Evolutionary conservation across 2,797 vertebrate species (phyloP), one percentile per base, ranked within the genome.

Genomic region (Amblyraja radiata): DNA sequence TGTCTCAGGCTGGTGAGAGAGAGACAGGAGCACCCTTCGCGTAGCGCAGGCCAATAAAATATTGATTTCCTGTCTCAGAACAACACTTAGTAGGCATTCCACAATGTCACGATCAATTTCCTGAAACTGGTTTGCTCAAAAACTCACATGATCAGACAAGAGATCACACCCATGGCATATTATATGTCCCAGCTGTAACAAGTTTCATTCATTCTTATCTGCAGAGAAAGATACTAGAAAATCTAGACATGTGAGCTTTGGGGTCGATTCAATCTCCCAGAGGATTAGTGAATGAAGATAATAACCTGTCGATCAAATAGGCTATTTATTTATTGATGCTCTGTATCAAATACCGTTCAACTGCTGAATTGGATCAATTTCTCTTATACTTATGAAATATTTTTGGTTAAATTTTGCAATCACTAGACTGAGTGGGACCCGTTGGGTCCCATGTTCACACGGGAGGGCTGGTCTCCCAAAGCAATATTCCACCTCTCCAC

Each of bases 31-130:
- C 36, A 91, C 10, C 90, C 39, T 54, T 6, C 21, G n/a, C 61
- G 18, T n/a, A 65, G n/a, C 71, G 25, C 68, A 91, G 71, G 36
- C 90, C 90, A 91, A 91, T 74, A 74, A 74, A 73, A 91, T 91
- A 91, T 91, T 74, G 90, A 91, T 74, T 74, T 91, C 68, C 90
- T 91, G 90, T 91, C 90, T 74, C 23, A 91, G 68, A 25, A 74
- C 68, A 91, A 54, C 39, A 39, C 36, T 73, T 74, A 91, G 25
- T 54, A 74, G 68, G 68, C 90, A 91, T 71, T 91, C n/a, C 71
- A 46, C 90, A 91, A 39, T 73, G 88, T 91, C 88, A 46, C 32
- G 36, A 73, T 73, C 88, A 73, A 91, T 91, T 73, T 46, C 88
- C 88, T 91, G 65, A 71, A 73, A 74, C 68, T 23, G 90, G 68